Evolutionary conservation across 2,113 vertebrate species (phyloP).

Genomic region (Silurus asotus): DNA sequence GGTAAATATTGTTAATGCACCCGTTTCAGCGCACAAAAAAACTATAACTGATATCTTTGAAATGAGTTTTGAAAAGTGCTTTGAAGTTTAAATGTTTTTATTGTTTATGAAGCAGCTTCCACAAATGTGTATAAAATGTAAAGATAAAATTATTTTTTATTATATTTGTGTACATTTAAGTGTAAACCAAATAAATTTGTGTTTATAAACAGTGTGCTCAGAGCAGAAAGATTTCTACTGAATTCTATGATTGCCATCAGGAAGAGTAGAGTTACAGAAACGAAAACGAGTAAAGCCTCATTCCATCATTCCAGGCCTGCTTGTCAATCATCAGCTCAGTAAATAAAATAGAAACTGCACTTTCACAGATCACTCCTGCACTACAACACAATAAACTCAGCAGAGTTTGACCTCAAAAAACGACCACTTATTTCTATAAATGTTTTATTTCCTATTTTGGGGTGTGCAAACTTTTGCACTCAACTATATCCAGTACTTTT

Average conservation of each 20-base stretch:
- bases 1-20: too few species aligned
- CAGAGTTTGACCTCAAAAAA: background rate
- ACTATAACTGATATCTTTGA: background rate
- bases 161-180: too few species aligned
- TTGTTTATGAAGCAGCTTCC: background rate
- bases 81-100: background rate
- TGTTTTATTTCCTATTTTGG: background rate
- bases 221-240: background rate
- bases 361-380: background rate
- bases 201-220: background rate
- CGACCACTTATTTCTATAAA: too few species aligned
- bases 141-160: background rate
- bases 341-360: background rate
- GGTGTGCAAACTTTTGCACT: background rate
- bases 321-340: background rate
- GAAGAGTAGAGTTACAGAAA: background rate
- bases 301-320: background rate
- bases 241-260: background rate
- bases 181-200: background rate
- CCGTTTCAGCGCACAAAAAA: background rate
- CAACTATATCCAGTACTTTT: background rate
- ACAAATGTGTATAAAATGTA: background rate
- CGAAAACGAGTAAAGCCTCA: background rate
- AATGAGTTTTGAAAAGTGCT: too few species aligned
- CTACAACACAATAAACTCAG: background rate